Percentiles rank a stretch among this genome's conserved stretches.
These are phyloP conservation scores for Drosophila pandora DNA, from an alignment of 1,140 invertebrate species.

Conservation along the genomic window DNA sequence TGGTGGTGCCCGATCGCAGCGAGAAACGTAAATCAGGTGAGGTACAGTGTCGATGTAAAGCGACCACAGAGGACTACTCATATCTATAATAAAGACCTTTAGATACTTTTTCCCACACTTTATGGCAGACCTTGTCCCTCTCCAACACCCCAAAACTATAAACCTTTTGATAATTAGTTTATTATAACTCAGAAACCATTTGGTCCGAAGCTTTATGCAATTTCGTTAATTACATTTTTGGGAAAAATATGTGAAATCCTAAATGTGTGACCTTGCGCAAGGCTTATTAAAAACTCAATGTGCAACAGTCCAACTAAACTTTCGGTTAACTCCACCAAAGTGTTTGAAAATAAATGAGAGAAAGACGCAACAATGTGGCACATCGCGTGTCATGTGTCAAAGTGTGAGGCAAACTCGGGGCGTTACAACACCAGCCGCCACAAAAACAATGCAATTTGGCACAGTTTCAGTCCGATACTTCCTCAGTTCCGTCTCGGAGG, in stretches of 20 bases:
- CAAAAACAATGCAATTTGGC: slow-evolving; percentile 65
- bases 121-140: slow-evolving; percentile 7
- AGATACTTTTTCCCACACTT: neutral
- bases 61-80: slow-evolving; percentile 29
- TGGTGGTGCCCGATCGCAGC: slow-evolving; percentile 85
- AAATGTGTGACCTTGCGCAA: slow-evolving; percentile 28
- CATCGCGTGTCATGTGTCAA: slow-evolving; percentile 70
- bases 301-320: slow-evolving; percentile 35
- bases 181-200: slow-evolving; percentile 9
- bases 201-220: slow-evolving; percentile 13
- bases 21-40: slow-evolving; percentile 91
- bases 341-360: slow-evolving; percentile 11
- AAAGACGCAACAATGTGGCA: slow-evolving; percentile 44
- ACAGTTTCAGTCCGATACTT: slow-evolving; percentile 61
- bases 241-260: slow-evolving; percentile 23
- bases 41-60: slow-evolving; percentile 84
- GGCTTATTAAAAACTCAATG: slow-evolving; percentile 24
- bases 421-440: slow-evolving; percentile 24
- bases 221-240: slow-evolving; percentile 28
- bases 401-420: slow-evolving; percentile 49
- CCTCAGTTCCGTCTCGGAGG: slow-evolving; percentile 40
- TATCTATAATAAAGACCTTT: neutral
- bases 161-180: no score
- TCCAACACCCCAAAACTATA: no score
- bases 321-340: slow-evolving; percentile 23